These are phyloP conservation scores for Cynocephalus volans DNA, from an alignment of 2,113 vertebrate genomes.

Conservation along the genomic window DNA sequence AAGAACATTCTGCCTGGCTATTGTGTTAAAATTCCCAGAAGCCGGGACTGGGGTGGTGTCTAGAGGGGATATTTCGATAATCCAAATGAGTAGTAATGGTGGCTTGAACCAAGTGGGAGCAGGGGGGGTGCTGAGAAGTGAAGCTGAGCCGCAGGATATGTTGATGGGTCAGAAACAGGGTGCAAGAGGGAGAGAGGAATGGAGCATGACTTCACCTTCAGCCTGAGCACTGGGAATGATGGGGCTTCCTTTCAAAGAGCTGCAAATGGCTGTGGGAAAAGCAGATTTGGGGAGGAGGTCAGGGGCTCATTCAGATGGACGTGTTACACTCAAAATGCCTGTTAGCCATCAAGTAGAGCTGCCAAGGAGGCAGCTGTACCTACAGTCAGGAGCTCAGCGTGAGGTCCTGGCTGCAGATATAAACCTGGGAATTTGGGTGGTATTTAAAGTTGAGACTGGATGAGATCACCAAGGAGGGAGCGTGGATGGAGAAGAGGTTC, in stretches of 20 bases:
- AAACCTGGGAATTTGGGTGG: accelerated
- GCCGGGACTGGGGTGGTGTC: not conserved
- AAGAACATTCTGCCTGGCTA: not conserved
- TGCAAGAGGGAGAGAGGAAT: not conserved
- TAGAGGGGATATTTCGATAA: not conserved
- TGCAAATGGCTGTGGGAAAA: not conserved
- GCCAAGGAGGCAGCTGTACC: not conserved
- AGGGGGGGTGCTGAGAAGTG: not conserved
- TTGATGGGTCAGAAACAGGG: not conserved
- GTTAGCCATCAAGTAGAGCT: not conserved
- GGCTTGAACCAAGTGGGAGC: not conserved
- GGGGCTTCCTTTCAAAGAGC: not conserved
- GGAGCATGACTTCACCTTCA: accelerated
- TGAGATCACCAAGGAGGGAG: not conserved
- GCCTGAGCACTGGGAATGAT: not conserved
- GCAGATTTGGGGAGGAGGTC: not conserved
- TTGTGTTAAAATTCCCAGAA: not conserved
- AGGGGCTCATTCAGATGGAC: not conserved
- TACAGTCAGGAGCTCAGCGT: not conserved
- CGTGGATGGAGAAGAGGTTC: not conserved
- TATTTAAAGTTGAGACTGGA: not conserved
- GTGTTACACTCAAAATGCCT: not conserved
- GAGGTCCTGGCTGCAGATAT: not conserved
- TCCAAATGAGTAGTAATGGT: not conserved
- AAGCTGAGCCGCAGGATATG: not conserved